These are phyloP conservation scores for Acipenser ruthenus DNA, from an alignment of 2,797 vertebrate genomes.

Conservation along the genomic window DNA sequence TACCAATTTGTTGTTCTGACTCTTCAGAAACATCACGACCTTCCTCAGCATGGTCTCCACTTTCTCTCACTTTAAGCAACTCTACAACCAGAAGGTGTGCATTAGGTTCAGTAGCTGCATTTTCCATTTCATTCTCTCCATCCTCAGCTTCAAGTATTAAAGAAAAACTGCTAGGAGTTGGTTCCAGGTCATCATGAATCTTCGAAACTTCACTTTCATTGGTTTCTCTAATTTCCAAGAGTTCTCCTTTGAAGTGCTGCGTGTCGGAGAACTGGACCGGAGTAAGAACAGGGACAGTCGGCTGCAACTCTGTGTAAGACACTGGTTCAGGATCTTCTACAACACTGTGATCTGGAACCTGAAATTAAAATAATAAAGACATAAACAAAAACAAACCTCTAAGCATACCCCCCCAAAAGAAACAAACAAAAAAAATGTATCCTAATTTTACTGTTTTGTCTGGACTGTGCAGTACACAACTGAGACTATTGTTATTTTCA, in stretches of 20 bases:
- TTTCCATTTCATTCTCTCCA: constrained; percentile 36
- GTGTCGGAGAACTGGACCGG: constrained; percentile 60
- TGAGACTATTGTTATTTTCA: constrained; percentile 10
- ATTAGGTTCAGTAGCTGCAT: constrained; percentile 25
- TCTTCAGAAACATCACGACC: constrained; percentile 18
- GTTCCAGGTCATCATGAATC: constrained; percentile 49
- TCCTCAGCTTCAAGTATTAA: constrained; percentile 80
- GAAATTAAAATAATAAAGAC: too few relatives aligned
- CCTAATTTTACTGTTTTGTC: constrained; percentile 20
- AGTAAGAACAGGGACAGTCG: constrained; percentile 58
- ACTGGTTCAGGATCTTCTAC: constrained; percentile 32
- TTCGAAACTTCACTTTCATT: constrained; percentile 43
- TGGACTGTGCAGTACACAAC: too few relatives aligned
- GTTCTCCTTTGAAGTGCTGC: constrained; percentile 44
- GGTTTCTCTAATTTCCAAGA: constrained; percentile 46
- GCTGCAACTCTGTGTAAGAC: constrained; percentile 57
- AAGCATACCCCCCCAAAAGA: neutral
- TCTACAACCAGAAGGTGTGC: constrained; percentile 24
- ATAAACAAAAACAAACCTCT: neutral
- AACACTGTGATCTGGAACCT: constrained; percentile 9
- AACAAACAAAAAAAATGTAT: neutral
- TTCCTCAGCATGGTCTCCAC: neutral
- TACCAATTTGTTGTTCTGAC: constrained; percentile 16
- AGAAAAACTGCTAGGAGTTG: constrained; percentile 63
- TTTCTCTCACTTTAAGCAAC: constrained; percentile 18